Evolutionary conservation across 64 coral and sea anemone species (phyloP).

Genomic region (Trachythela sp.): DNA sequence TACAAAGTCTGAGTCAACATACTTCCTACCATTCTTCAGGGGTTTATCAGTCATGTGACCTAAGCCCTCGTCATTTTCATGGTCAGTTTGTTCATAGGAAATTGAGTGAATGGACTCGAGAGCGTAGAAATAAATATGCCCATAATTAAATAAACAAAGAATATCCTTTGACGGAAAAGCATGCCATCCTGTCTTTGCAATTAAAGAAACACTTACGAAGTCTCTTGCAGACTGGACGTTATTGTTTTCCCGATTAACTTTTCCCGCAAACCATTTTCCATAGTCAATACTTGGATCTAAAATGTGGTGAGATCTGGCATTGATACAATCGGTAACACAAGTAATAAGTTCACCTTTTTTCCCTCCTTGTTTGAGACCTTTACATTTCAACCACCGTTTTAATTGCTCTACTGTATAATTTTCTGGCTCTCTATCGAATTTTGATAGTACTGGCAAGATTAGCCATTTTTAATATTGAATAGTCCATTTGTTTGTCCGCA

Average conservation of each 20-base stretch:
- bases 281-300: slow-evolving; percentile 23
- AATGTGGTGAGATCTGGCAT: slow-evolving; percentile 27
- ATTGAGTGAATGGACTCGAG: neutral
- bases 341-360: neutral
- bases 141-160: slow-evolving; percentile 14
- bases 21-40: neutral
- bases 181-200: slow-evolving; percentile 26
- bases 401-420: neutral
- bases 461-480: neutral
- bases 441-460: neutral
- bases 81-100: neutral
- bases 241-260: neutral
- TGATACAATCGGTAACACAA: neutral
- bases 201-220: neutral
- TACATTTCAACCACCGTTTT: neutral
- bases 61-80: neutral
- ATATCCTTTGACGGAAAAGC: neutral
- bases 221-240: neutral
- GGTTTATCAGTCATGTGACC: neutral
- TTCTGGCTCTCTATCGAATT: neutral
- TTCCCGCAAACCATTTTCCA: slow-evolving; percentile 13
- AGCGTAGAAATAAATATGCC: slow-evolving; percentile 13
- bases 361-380: neutral
- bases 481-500: neutral
- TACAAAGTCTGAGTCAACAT: neutral